phyloP scores from a whole-genome alignment of 2,888 invertebrate genomes.

The Limenitis camilla region DNA sequence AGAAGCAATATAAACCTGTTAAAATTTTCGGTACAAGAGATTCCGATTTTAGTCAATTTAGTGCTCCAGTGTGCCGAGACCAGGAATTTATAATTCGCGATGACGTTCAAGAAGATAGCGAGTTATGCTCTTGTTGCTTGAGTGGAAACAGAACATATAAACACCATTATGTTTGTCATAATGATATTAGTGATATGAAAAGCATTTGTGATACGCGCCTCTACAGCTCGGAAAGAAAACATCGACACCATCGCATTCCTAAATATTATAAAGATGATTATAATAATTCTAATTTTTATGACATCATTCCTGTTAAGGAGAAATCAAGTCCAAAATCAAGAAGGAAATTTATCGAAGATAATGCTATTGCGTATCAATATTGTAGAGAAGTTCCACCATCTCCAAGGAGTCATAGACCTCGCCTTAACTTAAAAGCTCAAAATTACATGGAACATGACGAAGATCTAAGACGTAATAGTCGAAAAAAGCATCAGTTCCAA shows the following conservation, averaged over 20 bases:
- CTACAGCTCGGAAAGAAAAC: conserved; percentile 40
- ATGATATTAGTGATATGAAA: conserved; percentile 41
- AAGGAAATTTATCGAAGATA: conserved; percentile 45
- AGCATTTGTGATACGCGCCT: conserved; percentile 57
- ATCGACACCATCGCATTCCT: conserved; percentile 31
- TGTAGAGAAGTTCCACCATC: conserved; percentile 60
- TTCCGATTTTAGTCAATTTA: conserved; percentile 55
- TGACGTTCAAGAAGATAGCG: conserved; percentile 36
- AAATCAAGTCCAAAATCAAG: conserved; percentile 56
- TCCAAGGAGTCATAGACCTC: conserved; percentile 52
- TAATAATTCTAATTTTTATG: conserved; percentile 53
- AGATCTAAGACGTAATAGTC: conserved; percentile 16
- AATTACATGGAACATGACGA: conserved; percentile 43
- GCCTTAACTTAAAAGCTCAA: conserved; percentile 53
- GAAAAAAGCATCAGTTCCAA: conserved; percentile 9
- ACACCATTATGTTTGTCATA: conserved; percentile 23
- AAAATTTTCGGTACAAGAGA: conserved; percentile 47
- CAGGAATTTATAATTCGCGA: conserved; percentile 40
- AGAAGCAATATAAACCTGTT: conserved; percentile 53
- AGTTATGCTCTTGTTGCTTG: conserved; percentile 50
- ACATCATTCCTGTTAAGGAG: conserved; percentile 61
- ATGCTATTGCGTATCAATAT: conserved; percentile 33
- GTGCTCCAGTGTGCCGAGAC: conserved; percentile 60
- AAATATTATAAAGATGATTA: conserved; percentile 36
- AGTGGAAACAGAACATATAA: conserved; percentile 27